Evolutionary conservation across 2,797 vertebrate genomes (phyloP), one percentile per base, ranked within the genome.

Genomic region (Nyctalus aviator): DNA sequence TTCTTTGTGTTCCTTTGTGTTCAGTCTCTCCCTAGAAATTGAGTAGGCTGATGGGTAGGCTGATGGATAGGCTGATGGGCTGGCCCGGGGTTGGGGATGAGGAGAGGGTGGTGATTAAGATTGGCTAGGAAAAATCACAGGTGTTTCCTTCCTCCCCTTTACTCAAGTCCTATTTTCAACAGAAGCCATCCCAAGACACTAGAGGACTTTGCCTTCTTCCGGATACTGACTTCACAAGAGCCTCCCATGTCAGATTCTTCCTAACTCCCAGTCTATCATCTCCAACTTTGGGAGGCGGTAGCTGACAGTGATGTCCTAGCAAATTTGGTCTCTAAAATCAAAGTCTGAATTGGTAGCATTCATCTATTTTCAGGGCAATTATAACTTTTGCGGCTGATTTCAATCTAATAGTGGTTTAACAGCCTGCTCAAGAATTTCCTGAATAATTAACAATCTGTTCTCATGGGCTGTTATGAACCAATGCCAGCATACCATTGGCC

Each of bases 341-440:
- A 95, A 88, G 30, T 37, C 53, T 8, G 20, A 27, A 82, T 46
- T 83, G 55, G 46, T 32, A n/a, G 35, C 10, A 59, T 77, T 55
- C 85, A 68, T 55, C 46, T 64, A 15, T 88, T 83, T 77, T 73
- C 35, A 64, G 27, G 46, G 44, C 84, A 69, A 53, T 64, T 78
- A 88, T 66, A 64, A 27, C 23, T 88, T 93, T 68, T n/a, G 30
- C 76, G 55, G n/a, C 23, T n/a, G 17, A 77, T 66, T 92, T 89
- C 68, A 93, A 71, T 18, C 23, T 90, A 86, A 77, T 23, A 59
- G 79, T 59, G 71, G 53, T 55, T 91, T 94, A 87, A 83, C 32
- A 90, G 76, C 6, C 13, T 87, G 85, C 75, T 92, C 0, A 1
- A 96, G 32, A 93, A 75, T 81, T 90, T 69, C 71, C 73, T 86